Evolutionary conservation across 2,888 invertebrate species (phyloP).

Genomic region (Gymnocheta viridis): DNA sequence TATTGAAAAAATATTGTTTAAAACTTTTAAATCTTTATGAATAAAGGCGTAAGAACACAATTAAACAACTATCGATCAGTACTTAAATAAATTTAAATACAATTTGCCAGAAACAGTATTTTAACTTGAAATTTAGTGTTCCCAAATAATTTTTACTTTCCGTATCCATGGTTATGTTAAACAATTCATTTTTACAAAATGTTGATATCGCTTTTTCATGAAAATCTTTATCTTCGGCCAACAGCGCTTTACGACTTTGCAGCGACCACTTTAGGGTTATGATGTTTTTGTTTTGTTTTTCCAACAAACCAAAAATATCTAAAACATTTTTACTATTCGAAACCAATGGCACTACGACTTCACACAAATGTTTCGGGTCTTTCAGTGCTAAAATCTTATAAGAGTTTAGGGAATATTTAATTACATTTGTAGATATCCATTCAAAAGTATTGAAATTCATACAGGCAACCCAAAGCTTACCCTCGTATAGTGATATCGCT

Average conservation of each 20-base stretch:
- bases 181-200: slow-evolving; percentile 61
- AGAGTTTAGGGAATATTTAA: slow-evolving; percentile 16
- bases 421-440: slow-evolving; percentile 52
- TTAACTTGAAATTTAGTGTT: slow-evolving; percentile 59
- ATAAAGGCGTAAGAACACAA: no score
- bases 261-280: slow-evolving; percentile 59
- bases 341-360: slow-evolving; percentile 59
- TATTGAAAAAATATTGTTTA: no score
- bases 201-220: slow-evolving; percentile 46
- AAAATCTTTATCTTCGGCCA: slow-evolving; percentile 33
- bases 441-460: slow-evolving; percentile 49
- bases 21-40: no score
- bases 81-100: slow-evolving; percentile 46
- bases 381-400: slow-evolving; percentile 32
- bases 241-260: slow-evolving; percentile 24
- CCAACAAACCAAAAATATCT: slow-evolving; percentile 62
- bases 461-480: slow-evolving; percentile 65
- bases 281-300: slow-evolving; percentile 61
- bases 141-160: slow-evolving; percentile 43
- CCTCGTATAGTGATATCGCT: slow-evolving; percentile 48
- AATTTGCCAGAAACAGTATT: slow-evolving; percentile 70
- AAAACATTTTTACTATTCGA: slow-evolving; percentile 48
- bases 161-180: slow-evolving; percentile 50
- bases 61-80: no score
- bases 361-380: slow-evolving; percentile 25